Evolutionary conservation across 2,797 vertebrate genomes (phyloP).

Genomic region (Arnoldichthys spilopterus): DNA sequence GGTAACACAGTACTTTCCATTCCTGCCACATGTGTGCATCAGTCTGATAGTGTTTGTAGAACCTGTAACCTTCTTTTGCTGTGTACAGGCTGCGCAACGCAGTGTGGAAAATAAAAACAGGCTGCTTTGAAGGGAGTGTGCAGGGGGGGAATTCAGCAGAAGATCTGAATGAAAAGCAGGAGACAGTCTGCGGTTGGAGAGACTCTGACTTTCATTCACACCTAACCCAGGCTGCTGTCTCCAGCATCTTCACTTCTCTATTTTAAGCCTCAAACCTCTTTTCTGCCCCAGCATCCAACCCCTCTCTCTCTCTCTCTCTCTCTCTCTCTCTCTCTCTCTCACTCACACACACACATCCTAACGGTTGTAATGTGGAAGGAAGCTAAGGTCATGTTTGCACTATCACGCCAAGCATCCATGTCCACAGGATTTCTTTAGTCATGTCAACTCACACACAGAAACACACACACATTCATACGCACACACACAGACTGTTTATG

Average conservation of each 20-base stretch:
- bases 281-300: constrained; percentile 50
- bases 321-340: constrained; percentile 43
- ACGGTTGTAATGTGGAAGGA: constrained; percentile 60
- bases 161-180: constrained; percentile 50
- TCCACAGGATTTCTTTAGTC: constrained; percentile 37
- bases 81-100: background rate
- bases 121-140: background rate
- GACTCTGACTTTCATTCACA: constrained; percentile 50
- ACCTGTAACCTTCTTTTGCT: too few species aligned
- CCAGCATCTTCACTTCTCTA: constrained; percentile 54
- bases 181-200: constrained; percentile 49
- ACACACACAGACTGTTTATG: background rate
- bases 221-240: constrained; percentile 39
- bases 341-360: constrained; percentile 55
- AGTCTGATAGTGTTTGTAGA: too few species aligned
- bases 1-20: too few species aligned
- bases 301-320: constrained; percentile 41
- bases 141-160: constrained; percentile 20
- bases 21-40: too few species aligned
- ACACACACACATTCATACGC: constrained; percentile 23
- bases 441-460: background rate
- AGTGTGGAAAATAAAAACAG: background rate
- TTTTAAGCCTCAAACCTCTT: constrained; percentile 55
- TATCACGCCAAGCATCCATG: constrained; percentile 46
- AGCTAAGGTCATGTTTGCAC: constrained; percentile 38